phyloP scores from a whole-genome alignment of 2,888 invertebrate species.

The Torymus texanus region DNA sequence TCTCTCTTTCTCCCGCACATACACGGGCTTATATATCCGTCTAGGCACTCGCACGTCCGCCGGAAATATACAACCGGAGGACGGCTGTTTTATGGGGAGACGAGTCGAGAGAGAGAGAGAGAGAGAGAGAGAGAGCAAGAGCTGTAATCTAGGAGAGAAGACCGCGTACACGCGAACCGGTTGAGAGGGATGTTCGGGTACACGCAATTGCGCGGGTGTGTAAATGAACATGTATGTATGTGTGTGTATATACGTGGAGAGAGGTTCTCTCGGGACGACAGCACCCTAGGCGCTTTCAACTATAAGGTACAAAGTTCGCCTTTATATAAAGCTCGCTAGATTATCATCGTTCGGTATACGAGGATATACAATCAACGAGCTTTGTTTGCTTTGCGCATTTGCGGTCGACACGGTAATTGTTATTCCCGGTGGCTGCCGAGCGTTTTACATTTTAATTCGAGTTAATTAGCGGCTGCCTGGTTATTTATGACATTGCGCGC shows the following conservation, averaged over 20 bases:
- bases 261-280: not conserved
- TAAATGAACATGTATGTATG: too few species aligned
- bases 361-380: not conserved
- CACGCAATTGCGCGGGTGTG: too few species aligned
- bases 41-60: not conserved
- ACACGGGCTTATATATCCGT: too few species aligned
- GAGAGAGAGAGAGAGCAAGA: slow-evolving; percentile 10
- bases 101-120: slow-evolving; percentile 13
- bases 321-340: slow-evolving; percentile 7
- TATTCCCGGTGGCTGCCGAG: not conserved
- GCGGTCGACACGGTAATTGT: not conserved
- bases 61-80: slow-evolving; percentile 25
- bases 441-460: slow-evolving; percentile 25
- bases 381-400: not conserved
- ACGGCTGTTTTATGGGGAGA: slow-evolving; percentile 34
- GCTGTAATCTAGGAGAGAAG: slow-evolving; percentile 28
- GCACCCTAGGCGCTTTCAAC: not conserved
- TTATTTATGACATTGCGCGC: not conserved
- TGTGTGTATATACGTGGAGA: too few species aligned
- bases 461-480: slow-evolving; percentile 3
- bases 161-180: not conserved
- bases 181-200: not conserved
- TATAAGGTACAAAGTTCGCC: too few species aligned
- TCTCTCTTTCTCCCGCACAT: too few species aligned
- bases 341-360: slow-evolving; percentile 3